Percentiles rank a stretch among this genome's conserved stretches.
phyloP scores from a whole-genome alignment of 2,113 vertebrate species.

The Tragelaphus scriptus region DNA sequence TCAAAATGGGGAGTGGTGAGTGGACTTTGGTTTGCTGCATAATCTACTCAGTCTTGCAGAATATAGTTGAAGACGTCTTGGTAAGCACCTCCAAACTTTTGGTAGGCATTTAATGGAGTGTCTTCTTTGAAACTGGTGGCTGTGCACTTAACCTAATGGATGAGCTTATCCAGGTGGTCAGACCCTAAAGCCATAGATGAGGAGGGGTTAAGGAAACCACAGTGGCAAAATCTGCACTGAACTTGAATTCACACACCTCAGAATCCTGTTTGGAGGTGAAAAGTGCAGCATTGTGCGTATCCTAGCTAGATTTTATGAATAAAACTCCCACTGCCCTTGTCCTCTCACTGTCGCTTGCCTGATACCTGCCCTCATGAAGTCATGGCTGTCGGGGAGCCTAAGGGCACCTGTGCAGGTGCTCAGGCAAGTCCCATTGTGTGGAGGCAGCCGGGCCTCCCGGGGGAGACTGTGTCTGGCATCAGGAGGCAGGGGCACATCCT shows the following conservation, averaged over 20 bases:
- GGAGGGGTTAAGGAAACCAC: too few species aligned
- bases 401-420: background rate
- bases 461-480: background rate
- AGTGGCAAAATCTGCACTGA: background rate
- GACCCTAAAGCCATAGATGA: too few species aligned
- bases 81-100: background rate
- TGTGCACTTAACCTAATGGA: too few species aligned
- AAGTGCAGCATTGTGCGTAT: background rate
- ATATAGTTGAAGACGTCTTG: too few species aligned
- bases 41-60: too few species aligned
- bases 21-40: too few species aligned
- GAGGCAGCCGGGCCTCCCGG: background rate
- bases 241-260: background rate
- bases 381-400: fast-evolving
- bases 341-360: background rate
- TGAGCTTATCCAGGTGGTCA: too few species aligned
- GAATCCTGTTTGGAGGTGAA: background rate
- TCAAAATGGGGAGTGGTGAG: too few species aligned
- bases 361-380: background rate
- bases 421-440: background rate
- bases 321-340: background rate
- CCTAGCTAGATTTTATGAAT: background rate
- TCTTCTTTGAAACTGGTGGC: too few species aligned
- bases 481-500: background rate
- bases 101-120: background rate